Conservation (phyloP, 1,140 invertebrate genomes). For the Diorhabda sublineata region DNA sequence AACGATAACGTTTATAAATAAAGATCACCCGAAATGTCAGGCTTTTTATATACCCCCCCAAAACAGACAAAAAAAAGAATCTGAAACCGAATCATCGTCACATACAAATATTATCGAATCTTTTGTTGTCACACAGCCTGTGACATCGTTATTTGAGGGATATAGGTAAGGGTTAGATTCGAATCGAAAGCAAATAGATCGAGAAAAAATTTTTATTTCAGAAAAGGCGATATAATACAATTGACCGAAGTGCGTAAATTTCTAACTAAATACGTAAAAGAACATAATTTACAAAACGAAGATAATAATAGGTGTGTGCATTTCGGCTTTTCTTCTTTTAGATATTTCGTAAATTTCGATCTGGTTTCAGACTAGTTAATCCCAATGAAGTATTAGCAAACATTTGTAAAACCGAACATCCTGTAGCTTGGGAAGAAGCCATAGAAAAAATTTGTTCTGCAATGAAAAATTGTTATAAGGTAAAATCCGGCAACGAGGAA, state of each 20-base stretch:
- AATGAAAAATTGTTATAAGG: conserved; percentile 74
- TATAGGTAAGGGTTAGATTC: conserved; percentile 48
- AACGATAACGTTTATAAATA: conserved; percentile 59
- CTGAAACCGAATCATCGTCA: conserved; percentile 30
- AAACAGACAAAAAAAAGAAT: conserved; percentile 34
- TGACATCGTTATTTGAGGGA: conserved; percentile 60
- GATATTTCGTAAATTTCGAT: not conserved
- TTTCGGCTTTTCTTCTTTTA: too few species aligned
- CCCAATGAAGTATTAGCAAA: conserved; percentile 50
- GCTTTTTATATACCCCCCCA: conserved; percentile 38
- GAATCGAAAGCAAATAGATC: conserved; percentile 21
- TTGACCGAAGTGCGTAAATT: conserved; percentile 63
- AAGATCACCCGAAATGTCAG: conserved; percentile 53
- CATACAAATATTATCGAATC: conserved; percentile 59
- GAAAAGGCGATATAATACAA: conserved; percentile 70
- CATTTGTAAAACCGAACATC: conserved; percentile 47
- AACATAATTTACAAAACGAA: conserved; percentile 61
- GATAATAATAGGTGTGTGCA: conserved; percentile 41
- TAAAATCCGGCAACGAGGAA: conserved; percentile 56
- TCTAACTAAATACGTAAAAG: conserved; percentile 75
- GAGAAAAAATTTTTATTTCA: conserved; percentile 49
- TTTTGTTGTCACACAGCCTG: conserved; percentile 63
- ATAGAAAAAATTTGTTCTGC: conserved; percentile 63
- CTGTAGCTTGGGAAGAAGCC: conserved; percentile 68
- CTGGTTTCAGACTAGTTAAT: conserved; percentile 47